Percentiles rank a stretch among this genome's conserved stretches.
Conservation (phyloP, 2,797 vertebrate species). For the Telmatherina bonti region DNA sequence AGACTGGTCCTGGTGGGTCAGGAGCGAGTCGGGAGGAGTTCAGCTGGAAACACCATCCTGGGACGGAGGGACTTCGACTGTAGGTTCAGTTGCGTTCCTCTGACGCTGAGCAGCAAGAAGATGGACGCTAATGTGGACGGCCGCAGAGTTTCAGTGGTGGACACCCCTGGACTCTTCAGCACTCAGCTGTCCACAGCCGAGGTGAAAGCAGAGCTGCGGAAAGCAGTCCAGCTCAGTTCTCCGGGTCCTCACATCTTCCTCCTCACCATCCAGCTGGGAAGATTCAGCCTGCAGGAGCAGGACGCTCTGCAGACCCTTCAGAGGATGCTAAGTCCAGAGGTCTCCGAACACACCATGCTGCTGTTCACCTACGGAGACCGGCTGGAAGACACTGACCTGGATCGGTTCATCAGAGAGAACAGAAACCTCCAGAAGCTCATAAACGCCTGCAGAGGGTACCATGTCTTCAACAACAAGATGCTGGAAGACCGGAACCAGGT, state of each 20-base stretch:
- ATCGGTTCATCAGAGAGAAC: conserved; percentile 6
- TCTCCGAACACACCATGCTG: conserved; percentile 16
- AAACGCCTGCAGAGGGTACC: conserved; percentile 6
- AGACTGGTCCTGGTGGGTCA: too few relatives aligned
- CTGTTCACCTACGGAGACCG: conserved; percentile 22
- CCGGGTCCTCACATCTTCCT: conserved; percentile 31
- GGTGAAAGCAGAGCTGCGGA: conserved; percentile 10
- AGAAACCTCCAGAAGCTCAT: conserved; percentile 11
- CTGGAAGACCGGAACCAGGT: conserved; percentile 5
- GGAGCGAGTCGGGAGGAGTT: too few relatives aligned
- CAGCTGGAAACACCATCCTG: conserved; percentile 11
- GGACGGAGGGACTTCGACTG: too few relatives aligned
- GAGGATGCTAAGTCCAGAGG: background rate
- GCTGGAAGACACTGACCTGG: conserved; percentile 1
- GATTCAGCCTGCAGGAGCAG: conserved; percentile 14
- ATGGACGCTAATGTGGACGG: background rate
- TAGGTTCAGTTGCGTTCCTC: background rate
- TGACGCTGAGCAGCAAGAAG: background rate
- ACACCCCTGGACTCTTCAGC: conserved; percentile 17
- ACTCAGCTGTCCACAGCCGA: background rate
- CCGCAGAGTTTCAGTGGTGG: conserved; percentile 9
- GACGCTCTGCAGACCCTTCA: background rate
- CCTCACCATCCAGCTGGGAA: conserved; percentile 20
- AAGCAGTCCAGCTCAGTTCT: conserved; percentile 1
- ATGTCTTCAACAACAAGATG: conserved; percentile 15